Evolutionary conservation across 1,140 invertebrate genomes (phyloP).

Genomic region (Sinella curviseta): DNA sequence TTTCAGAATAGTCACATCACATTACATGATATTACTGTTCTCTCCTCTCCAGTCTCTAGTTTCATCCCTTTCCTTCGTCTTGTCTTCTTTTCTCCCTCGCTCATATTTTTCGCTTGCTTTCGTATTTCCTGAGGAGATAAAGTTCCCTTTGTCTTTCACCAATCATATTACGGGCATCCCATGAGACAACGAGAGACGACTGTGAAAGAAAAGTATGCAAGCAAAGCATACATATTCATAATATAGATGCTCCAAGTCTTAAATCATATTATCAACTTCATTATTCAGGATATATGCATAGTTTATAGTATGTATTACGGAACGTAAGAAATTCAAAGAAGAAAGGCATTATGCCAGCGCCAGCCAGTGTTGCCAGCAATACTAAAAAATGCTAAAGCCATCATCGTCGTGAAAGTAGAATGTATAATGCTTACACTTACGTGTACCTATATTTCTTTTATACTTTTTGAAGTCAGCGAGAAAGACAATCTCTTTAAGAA

Average conservation of each 20-base stretch:
- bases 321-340: not conserved
- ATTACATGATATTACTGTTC: not conserved
- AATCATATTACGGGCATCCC: slow-evolving; percentile 15
- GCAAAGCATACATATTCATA: not conserved
- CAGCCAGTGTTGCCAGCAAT: too few relatives aligned
- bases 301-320: not conserved
- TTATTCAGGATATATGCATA: not conserved
- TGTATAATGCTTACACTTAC: not conserved
- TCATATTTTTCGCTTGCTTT: slow-evolving; percentile 23
- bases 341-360: not conserved
- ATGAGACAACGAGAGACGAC: not conserved
- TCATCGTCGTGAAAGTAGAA: too few relatives aligned
- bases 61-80: not conserved
- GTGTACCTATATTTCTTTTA: not conserved
- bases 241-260: not conserved
- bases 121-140: slow-evolving; percentile 19
- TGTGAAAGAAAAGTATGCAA: not conserved
- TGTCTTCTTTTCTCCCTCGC: not conserved
- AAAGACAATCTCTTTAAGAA: not conserved
- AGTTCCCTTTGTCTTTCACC: slow-evolving; percentile 18
- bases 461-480: not conserved
- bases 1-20: not conserved
- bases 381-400: too few relatives aligned
- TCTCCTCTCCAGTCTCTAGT: not conserved
- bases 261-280: slow-evolving; percentile 3